Evolutionary conservation across 2,888 invertebrate species (phyloP), one percentile per base, ranked within the genome.

Genomic region (Cheilosia grossa): DNA sequence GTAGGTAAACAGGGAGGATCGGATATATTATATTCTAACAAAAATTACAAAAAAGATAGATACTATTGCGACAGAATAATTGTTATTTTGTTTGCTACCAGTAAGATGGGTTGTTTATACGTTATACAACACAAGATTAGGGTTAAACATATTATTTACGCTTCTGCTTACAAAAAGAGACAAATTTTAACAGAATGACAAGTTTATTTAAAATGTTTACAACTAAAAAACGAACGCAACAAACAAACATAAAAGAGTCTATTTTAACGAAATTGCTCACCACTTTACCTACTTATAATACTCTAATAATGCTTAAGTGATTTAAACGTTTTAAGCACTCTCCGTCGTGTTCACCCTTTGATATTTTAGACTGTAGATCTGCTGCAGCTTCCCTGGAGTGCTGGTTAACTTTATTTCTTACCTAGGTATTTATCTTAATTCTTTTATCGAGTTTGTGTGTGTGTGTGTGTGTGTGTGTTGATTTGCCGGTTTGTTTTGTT

Each of bases 221-320:
- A 82, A 82, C 64, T 67, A 63, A 80, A 42, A 53, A 63, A 66
- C 54, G 64, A 70, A 59, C 27, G 42, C 67, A 75, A 75, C 69
- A 73, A 78, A 72, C 19, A 82, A 72, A 77, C 21, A 51, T 13
- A 27, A 47, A 67, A 70, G 42, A 27, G 15, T 61, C 53, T 51
- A 69, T 63, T 74, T 51, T 30, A 77, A 67, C 49, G 61, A 78
- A 67, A 78, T 73, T 73, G 72, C 73, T 73, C 73, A 67, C 67
- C 82, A 82, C 73, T 73, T 82, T 73, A 73, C 44, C 82, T 82
- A 82, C 78, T 82, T 82, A 82, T 82, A 82, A 82, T 82, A 82
- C 82, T 82, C 82, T 82, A 82, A 82, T 82, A 82, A 82, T 82
- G 82, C 82, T 82, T 82, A 78, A 78, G 82, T 78, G 82, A 82